Conservation (phyloP, 1,140 invertebrate species). For the Cheumatopsyche charites region DNA sequence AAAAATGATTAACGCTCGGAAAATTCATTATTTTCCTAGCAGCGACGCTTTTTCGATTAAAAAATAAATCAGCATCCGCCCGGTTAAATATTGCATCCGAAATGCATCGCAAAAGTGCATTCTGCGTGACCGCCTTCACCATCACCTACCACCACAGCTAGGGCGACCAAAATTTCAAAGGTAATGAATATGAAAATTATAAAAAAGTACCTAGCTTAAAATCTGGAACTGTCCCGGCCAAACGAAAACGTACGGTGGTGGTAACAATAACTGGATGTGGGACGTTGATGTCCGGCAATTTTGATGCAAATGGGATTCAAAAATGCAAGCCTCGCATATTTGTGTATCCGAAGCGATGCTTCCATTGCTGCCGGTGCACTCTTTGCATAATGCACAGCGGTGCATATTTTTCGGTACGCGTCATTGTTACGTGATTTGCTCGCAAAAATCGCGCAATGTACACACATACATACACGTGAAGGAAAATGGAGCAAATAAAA, state of each 20-base stretch:
- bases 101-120: slow-evolving; percentile 19
- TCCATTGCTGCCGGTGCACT: slow-evolving; percentile 2
- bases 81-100: slow-evolving; percentile 23
- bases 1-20: too few species aligned
- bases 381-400: slow-evolving; percentile 32
- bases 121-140: background rate
- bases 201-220: too few species aligned
- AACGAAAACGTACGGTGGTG: too few species aligned
- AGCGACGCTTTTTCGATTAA: slow-evolving; percentile 1
- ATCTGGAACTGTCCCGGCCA: too few species aligned
- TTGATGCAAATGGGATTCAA: slow-evolving; percentile 38
- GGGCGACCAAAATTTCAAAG: too few species aligned
- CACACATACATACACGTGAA: background rate
- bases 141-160: background rate
- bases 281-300: slow-evolving; percentile 30
- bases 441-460: background rate
- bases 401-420: background rate
- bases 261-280: too few species aligned
- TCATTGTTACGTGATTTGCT: slow-evolving; percentile 11
- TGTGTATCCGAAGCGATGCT: background rate
- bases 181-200: too few species aligned
- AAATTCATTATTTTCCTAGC: background rate
- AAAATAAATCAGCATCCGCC: background rate
- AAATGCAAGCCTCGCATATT: slow-evolving; percentile 35
- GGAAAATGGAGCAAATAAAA: too few species aligned